Base-by-base conservation (phyloP, 2,888 invertebrate genomes). In the Trisateles emortualis region DNA sequence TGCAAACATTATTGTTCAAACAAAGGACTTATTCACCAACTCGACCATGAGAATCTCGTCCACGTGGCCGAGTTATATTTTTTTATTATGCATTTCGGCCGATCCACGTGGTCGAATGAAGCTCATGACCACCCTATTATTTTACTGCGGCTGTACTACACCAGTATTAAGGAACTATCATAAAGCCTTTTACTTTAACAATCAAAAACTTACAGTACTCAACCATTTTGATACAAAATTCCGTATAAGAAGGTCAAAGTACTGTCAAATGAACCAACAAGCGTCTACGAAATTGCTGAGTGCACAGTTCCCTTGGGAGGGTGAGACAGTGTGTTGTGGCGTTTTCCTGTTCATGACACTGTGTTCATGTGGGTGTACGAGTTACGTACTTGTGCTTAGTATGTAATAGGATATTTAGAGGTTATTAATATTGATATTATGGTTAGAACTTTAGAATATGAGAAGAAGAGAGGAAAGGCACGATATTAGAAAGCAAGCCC, bases 271-370 rank as follows among this genome's bases (percentile, higher is more conserved):
- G 76, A 79, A 76, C 69, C 73, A 72, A 64, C 55, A 54, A 72
- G 56, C 59, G 65, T 69, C 56, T 58, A 54, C 68, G 60, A 72
- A 76, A 82, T 80, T 77, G 76, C 69, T 72, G 78, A 81, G 79
- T 80, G 77, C 76, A 74, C 59, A 40, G 33, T 33, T 41, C 74
- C 59, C 66, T 42, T 1, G 65, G 64, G 74, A 67, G 8, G 3
- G 29, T 17, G 41, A 39, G 43, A 53, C 42, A 32, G 45, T 45
- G 60, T 24, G 45, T 46, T 52, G 54, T 19, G 38, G 36, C 26
- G 52, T 51, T 56, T 64, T 62, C 63, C 59, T 55, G 44, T 46
- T 57, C 33, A 17, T 13, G 17, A 38, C 40, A 53, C 47, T 47
- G 32, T 52, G 44, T 44, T 22, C 2, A 14, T 24, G 19, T 46